Conservation (phyloP, 35 echinoderm and acorn worm genomes). For the Patiria miniata region DNA sequence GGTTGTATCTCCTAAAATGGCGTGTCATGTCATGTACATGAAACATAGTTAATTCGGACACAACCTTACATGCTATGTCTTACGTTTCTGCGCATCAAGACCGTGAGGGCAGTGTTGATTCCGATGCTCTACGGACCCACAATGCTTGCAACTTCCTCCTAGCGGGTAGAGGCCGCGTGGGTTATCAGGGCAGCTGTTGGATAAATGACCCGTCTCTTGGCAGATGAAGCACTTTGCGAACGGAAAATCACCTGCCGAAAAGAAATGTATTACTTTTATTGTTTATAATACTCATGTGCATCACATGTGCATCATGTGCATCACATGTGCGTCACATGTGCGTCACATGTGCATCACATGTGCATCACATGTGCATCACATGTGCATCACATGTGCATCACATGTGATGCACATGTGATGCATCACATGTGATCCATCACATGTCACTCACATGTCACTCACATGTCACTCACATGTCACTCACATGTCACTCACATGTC, state of each 20-base stretch:
- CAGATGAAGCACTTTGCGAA: slow-evolving; percentile 91
- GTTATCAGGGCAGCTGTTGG: slow-evolving; percentile 90
- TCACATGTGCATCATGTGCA: background rate
- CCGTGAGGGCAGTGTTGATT: slow-evolving; percentile 62
- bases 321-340: too few species aligned
- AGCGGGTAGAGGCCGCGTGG: slow-evolving; percentile 86
- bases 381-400: background rate
- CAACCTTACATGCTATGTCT: background rate
- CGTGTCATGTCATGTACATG: too few species aligned
- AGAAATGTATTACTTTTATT: background rate
- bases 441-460: too few species aligned
- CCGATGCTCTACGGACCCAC: slow-evolving; percentile 94
- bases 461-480: too few species aligned
- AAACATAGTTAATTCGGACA: background rate
- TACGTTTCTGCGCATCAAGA: background rate
- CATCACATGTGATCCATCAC: too few species aligned
- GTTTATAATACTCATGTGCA: background rate
- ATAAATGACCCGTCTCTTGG: slow-evolving; percentile 80
- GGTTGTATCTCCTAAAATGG: too few species aligned
- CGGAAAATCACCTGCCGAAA: slow-evolving; percentile 61
- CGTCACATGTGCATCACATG: too few species aligned
- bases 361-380: too few species aligned
- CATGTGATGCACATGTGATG: background rate
- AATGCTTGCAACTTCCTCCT: slow-evolving; percentile 83
- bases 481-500: too few species aligned